These are phyloP conservation scores for Apostichopus leukothele DNA, from an alignment of 53 echinoderm and acorn worm genomes.

Conservation along the genomic window DNA sequence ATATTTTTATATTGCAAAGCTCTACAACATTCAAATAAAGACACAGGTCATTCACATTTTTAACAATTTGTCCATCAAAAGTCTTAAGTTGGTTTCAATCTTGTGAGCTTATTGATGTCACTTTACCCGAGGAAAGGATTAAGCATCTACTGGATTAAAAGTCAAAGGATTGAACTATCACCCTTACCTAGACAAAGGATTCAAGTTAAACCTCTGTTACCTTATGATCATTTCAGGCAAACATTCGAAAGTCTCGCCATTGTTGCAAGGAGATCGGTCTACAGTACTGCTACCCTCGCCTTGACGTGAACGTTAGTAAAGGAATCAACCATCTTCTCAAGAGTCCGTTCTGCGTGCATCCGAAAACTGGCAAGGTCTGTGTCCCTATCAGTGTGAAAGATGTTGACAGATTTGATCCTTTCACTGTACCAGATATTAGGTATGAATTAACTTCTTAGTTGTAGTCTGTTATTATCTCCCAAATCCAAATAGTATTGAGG, in stretches of 20 bases:
- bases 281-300: conserved; percentile 95
- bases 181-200: no score
- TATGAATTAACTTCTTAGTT: not conserved
- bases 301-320: conserved; percentile 97
- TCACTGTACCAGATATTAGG: conserved; percentile 88
- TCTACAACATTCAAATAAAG: no score
- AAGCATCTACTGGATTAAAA: no score
- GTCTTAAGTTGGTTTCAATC: no score
- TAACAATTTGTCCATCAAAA: no score
- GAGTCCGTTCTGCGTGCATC: conserved; percentile 98
- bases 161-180: no score
- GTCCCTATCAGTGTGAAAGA: conserved; percentile 76
- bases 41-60: no score
- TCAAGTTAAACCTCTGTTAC: no score
- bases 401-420: conserved; percentile 84
- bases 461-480: not conserved
- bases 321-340: conserved; percentile 96
- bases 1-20: no score
- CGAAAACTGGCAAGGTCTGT: conserved; percentile 94
- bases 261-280: conserved; percentile 79
- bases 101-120: no score
- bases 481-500: no score
- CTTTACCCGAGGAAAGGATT: no score
- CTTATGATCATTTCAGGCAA: conserved; percentile 50
- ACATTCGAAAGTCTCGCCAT: conserved; percentile 70